These are phyloP conservation scores for Seira sanloemensis DNA, from an alignment of 2,888 invertebrate genomes.

Conservation along the genomic window DNA sequence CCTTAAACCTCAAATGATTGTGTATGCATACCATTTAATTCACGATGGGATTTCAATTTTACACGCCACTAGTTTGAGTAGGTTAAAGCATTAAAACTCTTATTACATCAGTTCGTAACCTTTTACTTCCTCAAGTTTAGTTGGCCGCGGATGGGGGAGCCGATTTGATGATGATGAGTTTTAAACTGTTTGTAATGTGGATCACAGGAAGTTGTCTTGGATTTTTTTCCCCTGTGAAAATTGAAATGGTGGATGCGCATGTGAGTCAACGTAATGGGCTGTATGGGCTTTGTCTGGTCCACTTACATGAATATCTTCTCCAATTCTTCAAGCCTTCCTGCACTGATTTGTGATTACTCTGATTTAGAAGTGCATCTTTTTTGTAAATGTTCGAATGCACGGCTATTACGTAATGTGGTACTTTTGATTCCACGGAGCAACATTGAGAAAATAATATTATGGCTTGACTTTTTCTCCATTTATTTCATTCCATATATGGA, in stretches of 20 bases:
- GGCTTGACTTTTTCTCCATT: constrained; percentile 47
- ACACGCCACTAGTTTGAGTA: too few relatives aligned
- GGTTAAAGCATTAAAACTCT: too few relatives aligned
- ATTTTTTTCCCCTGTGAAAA: too few relatives aligned
- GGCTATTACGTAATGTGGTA: constrained; percentile 2
- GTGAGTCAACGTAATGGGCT: neutral
- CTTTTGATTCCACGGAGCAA: neutral
- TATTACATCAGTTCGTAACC: too few relatives aligned
- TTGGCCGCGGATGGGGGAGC: too few relatives aligned
- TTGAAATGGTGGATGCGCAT: neutral
- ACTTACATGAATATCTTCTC: neutral
- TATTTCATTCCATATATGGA: constrained; percentile 62
- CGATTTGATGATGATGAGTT: too few relatives aligned
- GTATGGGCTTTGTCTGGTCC: neutral
- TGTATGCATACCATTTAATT: too few relatives aligned
- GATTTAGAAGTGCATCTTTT: neutral
- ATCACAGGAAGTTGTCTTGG: too few relatives aligned
- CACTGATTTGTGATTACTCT: neutral
- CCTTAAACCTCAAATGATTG: too few relatives aligned
- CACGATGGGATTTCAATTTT: too few relatives aligned
- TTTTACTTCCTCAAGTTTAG: too few relatives aligned
- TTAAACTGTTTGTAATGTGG: too few relatives aligned
- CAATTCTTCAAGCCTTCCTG: neutral
- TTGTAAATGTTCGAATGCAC: neutral
- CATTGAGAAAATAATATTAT: neutral